A percentile compares a stretch with the other conserved stretches of the same genome.
These are phyloP conservation scores for Anhinga anhinga DNA, from an alignment of 2,113 vertebrate species.

Conservation along the genomic window DNA sequence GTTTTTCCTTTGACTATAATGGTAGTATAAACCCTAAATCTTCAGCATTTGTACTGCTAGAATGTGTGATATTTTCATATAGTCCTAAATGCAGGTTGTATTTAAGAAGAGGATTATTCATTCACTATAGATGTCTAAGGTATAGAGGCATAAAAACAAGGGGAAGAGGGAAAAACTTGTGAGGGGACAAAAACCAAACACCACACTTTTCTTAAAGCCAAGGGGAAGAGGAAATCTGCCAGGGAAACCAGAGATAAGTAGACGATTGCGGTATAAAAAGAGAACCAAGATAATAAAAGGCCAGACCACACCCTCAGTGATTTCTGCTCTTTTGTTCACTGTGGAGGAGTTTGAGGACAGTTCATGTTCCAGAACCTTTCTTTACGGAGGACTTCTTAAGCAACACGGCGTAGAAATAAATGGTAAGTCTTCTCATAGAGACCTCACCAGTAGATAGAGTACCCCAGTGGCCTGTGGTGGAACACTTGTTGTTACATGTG, in stretches of 20 bases:
- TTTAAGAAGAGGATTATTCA: neutral
- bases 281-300: neutral
- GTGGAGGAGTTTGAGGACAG: neutral
- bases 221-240: neutral
- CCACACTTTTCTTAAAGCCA: neutral
- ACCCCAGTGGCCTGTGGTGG: neutral
- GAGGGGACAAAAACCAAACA: neutral
- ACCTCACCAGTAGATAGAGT: neutral
- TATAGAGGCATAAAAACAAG: neutral
- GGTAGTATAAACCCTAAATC: neutral
- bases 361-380: neutral
- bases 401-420: neutral
- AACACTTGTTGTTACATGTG: neutral
- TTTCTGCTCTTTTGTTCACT: neutral
- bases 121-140: neutral
- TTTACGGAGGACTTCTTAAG: neutral
- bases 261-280: neutral
- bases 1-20: neutral
- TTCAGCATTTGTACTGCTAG: neutral
- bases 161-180: neutral
- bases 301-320: neutral
- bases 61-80: neutral
- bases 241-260: neutral
- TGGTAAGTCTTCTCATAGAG: neutral
- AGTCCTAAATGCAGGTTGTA: neutral